A percentile compares a stretch with the other conserved stretches of the same genome.
These are phyloP conservation scores for Podilymbus podiceps DNA, from an alignment of 2,113 vertebrate genomes.

Conservation along the genomic window DNA sequence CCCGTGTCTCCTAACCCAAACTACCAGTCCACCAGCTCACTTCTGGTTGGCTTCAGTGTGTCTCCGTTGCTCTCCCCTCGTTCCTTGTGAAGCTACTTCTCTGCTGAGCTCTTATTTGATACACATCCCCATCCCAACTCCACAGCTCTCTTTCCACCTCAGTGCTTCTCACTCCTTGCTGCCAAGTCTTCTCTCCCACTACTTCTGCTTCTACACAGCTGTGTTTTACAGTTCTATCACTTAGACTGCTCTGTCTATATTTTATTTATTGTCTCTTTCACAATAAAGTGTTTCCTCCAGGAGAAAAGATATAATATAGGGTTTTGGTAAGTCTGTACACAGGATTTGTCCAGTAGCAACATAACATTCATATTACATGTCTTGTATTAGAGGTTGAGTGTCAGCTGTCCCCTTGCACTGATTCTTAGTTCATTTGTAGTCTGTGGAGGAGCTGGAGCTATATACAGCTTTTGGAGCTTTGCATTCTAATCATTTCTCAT, in stretches of 20 bases:
- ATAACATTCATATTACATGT: not conserved
- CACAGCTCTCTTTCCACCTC: not conserved
- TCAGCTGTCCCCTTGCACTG: not conserved
- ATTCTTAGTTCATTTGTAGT: not conserved
- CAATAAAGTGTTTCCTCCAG: not conserved
- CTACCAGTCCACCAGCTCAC: not conserved
- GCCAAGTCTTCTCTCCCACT: not conserved
- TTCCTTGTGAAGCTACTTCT: not conserved
- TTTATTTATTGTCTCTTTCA: not conserved
- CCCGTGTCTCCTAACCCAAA: not conserved
- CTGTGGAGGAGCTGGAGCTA: not conserved
- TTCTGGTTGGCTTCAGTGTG: not conserved
- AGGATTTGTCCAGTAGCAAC: not conserved
- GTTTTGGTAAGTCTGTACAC: not conserved
- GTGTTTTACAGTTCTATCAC: not conserved
- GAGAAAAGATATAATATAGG: not conserved
- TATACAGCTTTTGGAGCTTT: not conserved
- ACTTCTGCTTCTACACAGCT: not conserved
- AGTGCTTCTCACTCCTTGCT: not conserved
- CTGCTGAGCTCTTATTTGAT: not conserved
- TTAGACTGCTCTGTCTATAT: not conserved
- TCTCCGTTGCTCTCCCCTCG: not conserved
- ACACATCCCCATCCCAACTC: not conserved
- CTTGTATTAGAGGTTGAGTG: not conserved
- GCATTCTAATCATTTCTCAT: not conserved